A percentile compares a stretch with the other conserved stretches of the same genome.
These are phyloP conservation scores for Doris montereyensis DNA, from an alignment of 2,888 invertebrate species.

Conservation along the genomic window DNA sequence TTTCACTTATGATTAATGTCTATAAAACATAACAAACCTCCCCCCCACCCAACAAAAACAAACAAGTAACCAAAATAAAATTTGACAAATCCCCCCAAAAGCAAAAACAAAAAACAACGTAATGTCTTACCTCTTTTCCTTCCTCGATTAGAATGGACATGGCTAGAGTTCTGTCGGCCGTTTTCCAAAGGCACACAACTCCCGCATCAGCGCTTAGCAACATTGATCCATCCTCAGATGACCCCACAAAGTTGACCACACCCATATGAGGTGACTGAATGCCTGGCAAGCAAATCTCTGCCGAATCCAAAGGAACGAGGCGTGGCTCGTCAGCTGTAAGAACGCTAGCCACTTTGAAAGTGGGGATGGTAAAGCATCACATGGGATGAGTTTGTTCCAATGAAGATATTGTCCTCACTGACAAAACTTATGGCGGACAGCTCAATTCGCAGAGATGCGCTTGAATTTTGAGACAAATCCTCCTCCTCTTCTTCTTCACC, in stretches of 20 bases:
- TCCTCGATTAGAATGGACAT: background rate
- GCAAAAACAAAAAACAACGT: too few relatives aligned
- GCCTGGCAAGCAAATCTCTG: background rate
- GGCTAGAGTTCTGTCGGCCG: background rate
- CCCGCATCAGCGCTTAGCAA: conserved; percentile 15
- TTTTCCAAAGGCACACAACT: conserved; percentile 31
- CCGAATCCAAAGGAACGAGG: background rate
- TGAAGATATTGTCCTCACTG: conserved; percentile 16
- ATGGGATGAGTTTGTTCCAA: conserved; percentile 29
- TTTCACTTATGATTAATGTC: too few relatives aligned
- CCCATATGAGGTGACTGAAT: conserved; percentile 11
- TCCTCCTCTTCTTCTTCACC: background rate
- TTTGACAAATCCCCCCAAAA: too few relatives aligned
- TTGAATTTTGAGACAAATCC: background rate
- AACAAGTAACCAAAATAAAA: too few relatives aligned
- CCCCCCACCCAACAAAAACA: too few relatives aligned
- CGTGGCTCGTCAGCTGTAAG: background rate
- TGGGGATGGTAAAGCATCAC: conserved; percentile 12
- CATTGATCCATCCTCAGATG: conserved; percentile 6
- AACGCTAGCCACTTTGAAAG: background rate
- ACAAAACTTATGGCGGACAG: conserved; percentile 25
- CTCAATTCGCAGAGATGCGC: background rate
- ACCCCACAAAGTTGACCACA: background rate
- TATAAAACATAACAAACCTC: too few relatives aligned
- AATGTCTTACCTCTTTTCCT: conserved; percentile 30